phyloP scores from a whole-genome alignment of 2,888 invertebrate species.

The Rhagium mordax region DNA sequence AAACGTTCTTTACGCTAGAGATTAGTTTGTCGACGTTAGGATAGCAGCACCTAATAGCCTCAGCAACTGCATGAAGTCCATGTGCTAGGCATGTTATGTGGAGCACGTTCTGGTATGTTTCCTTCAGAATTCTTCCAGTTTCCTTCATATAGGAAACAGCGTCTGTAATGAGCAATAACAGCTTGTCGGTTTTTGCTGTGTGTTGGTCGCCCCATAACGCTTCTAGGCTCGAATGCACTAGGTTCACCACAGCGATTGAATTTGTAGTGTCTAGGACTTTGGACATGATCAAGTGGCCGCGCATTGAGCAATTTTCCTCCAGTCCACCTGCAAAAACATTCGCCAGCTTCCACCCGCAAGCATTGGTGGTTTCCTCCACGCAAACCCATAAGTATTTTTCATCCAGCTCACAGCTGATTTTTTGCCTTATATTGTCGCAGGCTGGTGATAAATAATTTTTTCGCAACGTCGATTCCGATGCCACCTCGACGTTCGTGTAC shows the following conservation, averaged over 20 bases:
- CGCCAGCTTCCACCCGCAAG: not conserved
- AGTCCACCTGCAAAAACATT: not conserved
- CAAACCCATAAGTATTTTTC: not conserved
- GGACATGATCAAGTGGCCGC: not conserved
- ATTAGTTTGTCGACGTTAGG: conserved; percentile 1
- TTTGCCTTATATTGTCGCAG: not conserved
- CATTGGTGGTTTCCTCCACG: not conserved
- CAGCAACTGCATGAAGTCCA: not conserved
- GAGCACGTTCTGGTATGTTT: not conserved
- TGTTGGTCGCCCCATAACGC: not conserved
- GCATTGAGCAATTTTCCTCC: not conserved
- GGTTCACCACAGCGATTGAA: not conserved
- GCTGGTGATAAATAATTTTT: not conserved
- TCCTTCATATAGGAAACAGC: not conserved
- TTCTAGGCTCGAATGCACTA: not conserved
- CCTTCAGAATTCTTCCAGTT: not conserved
- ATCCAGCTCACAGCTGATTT: not conserved
- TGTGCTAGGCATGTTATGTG: conserved; percentile 1
- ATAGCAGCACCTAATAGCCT: not conserved
- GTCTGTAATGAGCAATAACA: not conserved
- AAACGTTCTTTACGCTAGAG: not conserved
- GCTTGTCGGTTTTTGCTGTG: not conserved
- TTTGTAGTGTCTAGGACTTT: not conserved
- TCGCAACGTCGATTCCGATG: not conserved
- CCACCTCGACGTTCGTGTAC: not conserved